phyloP scores from a whole-genome alignment of 2,888 invertebrate species.

The Nemoura dubitans region DNA sequence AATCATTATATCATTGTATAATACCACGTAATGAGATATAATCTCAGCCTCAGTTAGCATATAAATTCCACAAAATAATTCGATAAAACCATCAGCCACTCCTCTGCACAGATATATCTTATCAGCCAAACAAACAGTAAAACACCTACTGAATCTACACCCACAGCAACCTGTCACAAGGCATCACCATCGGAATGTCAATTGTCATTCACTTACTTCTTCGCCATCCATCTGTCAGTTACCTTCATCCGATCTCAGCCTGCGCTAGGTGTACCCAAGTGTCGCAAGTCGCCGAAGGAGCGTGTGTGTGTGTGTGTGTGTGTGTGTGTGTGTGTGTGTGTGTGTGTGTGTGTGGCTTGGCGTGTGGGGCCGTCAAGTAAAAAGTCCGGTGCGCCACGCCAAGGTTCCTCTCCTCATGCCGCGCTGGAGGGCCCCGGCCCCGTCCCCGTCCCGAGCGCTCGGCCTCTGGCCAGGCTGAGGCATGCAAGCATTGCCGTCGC shows the following conservation, averaged over 20 bases:
- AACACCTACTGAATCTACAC: neutral
- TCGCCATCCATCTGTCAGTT: neutral
- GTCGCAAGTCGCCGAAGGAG: neutral
- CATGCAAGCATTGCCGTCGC: too few relatives aligned
- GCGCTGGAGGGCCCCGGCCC: neutral
- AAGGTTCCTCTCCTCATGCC: neutral
- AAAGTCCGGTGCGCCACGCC: too few relatives aligned
- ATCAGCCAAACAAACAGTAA: too few relatives aligned
- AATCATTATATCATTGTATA: too few relatives aligned
- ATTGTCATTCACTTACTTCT: neutral
- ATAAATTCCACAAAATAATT: too few relatives aligned
- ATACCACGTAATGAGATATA: too few relatives aligned
- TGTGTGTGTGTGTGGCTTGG: too few relatives aligned
- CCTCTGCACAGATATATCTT: too few relatives aligned
- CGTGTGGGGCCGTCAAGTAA: slow-evolving; percentile 17
- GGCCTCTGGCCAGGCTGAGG: neutral
- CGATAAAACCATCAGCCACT: too few relatives aligned
- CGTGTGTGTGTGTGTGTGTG: slow-evolving; percentile 27
- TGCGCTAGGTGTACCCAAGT: neutral
- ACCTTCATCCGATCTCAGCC: neutral
- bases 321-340: too few relatives aligned
- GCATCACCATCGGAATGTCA: neutral
- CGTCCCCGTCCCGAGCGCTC: too few relatives aligned
- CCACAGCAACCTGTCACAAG: neutral
- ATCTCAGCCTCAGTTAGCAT: too few relatives aligned